Conservation (phyloP, 1,140 invertebrate genomes). For the Hylyphantes graminicola region DNA sequence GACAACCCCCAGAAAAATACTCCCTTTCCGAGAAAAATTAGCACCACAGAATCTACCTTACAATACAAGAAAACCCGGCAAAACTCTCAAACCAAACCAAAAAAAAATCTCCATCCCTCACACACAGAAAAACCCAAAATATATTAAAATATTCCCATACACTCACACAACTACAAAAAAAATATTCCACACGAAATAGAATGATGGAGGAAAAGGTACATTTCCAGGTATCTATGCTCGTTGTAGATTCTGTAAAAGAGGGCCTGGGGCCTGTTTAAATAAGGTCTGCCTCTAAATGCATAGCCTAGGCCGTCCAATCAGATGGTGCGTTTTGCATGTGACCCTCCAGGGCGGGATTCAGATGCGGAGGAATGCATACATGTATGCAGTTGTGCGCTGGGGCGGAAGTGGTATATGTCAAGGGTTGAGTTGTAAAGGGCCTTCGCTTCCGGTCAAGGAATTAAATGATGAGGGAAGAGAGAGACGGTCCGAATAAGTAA, state of each 20-base stretch:
- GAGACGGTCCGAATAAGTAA: no score
- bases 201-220: conserved; percentile 6
- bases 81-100: conserved; percentile 1
- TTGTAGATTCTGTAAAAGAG: conserved; percentile 47
- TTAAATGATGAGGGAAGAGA: background rate
- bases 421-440: background rate
- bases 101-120: background rate
- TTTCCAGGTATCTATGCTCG: conserved; percentile 45
- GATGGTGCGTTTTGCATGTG: conserved; percentile 37
- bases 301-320: conserved; percentile 48
- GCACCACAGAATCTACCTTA: conserved; percentile 1
- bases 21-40: conserved; percentile 41
- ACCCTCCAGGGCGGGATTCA: conserved; percentile 50
- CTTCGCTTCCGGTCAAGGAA: background rate
- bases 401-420: conserved; percentile 24
- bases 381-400: conserved; percentile 40
- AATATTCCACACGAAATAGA: background rate
- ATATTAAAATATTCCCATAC: conserved; percentile 49
- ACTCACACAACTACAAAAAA: background rate
- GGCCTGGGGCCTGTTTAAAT: conserved; percentile 46
- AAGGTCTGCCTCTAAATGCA: conserved; percentile 54
- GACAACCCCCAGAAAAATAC: conserved; percentile 12
- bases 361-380: conserved; percentile 51
- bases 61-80: background rate
- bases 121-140: conserved; percentile 23